Conservation (phyloP, 2,113 vertebrate species). For the Regulus satrapa region DNA sequence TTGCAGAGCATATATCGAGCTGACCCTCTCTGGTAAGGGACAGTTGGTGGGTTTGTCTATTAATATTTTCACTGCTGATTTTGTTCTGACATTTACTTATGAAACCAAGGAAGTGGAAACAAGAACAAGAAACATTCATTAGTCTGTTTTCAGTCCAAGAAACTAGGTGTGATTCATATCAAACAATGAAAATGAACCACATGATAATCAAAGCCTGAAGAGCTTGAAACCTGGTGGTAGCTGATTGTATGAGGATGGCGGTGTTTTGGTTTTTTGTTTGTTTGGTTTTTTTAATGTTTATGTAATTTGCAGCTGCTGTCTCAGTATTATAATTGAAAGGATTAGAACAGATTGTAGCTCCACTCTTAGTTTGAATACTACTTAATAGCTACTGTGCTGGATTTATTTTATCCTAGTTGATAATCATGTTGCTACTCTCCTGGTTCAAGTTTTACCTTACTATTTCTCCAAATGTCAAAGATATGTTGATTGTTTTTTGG, state of each 20-base stretch:
- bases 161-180: neutral
- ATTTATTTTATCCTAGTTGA: neutral
- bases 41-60: neutral
- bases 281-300: neutral
- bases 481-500: too few relatives aligned
- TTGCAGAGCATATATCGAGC: neutral
- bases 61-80: neutral
- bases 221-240: neutral
- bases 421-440: neutral
- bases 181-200: neutral
- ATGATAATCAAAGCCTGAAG: neutral
- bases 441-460: neutral
- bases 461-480: neutral
- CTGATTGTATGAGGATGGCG: neutral
- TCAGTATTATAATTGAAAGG: neutral
- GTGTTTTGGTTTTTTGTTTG: accelerated
- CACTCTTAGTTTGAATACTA: neutral
- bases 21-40: neutral
- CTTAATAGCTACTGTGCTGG: neutral
- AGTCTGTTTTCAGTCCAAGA: neutral
- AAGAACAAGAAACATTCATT: neutral
- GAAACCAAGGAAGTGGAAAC: neutral
- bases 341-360: neutral
- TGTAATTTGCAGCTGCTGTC: neutral
- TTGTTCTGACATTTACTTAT: neutral